Evolutionary conservation across 1,140 invertebrate species (phyloP).

Genomic region (Pseudachorutes palmiensis): DNA sequence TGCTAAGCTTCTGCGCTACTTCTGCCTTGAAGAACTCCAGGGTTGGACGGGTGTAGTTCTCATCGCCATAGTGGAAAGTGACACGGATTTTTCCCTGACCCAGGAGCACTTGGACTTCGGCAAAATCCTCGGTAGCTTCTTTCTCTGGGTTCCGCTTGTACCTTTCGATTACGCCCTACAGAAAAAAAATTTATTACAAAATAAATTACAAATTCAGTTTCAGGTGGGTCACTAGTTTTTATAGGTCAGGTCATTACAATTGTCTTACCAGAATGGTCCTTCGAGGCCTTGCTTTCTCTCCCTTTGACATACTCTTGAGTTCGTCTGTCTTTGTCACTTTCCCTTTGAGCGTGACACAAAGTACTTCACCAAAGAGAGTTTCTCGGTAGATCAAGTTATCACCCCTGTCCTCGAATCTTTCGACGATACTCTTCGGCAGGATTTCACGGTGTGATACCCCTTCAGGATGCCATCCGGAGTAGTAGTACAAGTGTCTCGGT

Average conservation of each 20-base stretch:
- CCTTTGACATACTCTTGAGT: constrained; percentile 22
- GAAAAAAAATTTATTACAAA: not conserved
- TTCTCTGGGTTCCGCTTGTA: constrained; percentile 51
- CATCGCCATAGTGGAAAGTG: constrained; percentile 30
- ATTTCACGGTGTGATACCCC: constrained; percentile 55
- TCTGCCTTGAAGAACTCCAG: constrained; percentile 29
- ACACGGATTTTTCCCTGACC: constrained; percentile 26
- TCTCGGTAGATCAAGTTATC: constrained; percentile 53
- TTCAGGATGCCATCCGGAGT: constrained; percentile 56
- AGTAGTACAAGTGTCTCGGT: constrained; percentile 60
- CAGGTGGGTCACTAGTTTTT: constrained; percentile 5
- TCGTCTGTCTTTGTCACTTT: constrained; percentile 40
- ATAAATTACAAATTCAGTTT: constrained; percentile 12
- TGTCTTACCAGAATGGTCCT: constrained; percentile 31
- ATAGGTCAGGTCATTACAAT: constrained; percentile 41
- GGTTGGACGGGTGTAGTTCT: constrained; percentile 22
- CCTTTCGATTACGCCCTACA: constrained; percentile 51
- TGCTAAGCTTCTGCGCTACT: constrained; percentile 4
- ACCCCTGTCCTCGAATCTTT: constrained; percentile 55
- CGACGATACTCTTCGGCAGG: constrained; percentile 50
- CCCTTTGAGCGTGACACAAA: constrained; percentile 37
- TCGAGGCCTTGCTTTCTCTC: constrained; percentile 21
- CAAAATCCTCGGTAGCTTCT: constrained; percentile 51
- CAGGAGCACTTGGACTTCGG: constrained; percentile 41
- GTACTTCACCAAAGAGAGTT: constrained; percentile 41